Evolutionary conservation across 1,140 invertebrate species (phyloP), one percentile per base, ranked within the genome.

Genomic region (Heliconius eleuchia): DNA sequence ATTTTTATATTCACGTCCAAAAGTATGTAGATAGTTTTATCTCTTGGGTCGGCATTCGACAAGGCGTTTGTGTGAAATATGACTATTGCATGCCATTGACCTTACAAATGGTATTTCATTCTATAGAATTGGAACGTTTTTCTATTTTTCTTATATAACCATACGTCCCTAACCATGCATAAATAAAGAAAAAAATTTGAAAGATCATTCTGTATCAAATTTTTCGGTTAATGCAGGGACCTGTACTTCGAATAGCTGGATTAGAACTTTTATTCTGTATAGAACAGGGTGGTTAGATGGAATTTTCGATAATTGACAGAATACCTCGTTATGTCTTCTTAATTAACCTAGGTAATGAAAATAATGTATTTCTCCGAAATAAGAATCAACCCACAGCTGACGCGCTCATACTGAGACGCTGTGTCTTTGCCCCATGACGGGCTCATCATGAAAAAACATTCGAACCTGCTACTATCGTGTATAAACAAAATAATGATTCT

Each of bases 71-170:
- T 76, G 73, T 80, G 71, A 80, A 80, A 80, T 80, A 80, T 83
- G 79, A 75, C 66, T 73, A 83, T 83, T 78, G 82, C 73, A 78
- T 55, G 73, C 82, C 60, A 74, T 83, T 78, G 76, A 78, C 77
- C 79, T 70, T 72, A 19, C 46, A 55, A 80, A 80, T 50, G 79
- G 70, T 66, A 37, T 76, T 60, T 37, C 74, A 75, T 75, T 75
- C 23, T 60, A 6, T 18, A 60, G 34, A 30, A 55, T 6, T 55
- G 50, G 46, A 18, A 60, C 34, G 52, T 55, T 75, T 75, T 30
- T 66, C 60, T 30, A 30, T 66, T 66, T 66, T 66, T 66, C 27
- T 66, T 66, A 30, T 66, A 13, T 66, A 11, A 66, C 11, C 27
- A 66, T 57, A 66, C 27, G 23, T 11, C n/a, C 60, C 19, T 5